Base-by-base conservation (phyloP, 2,797 vertebrate genomes). In the Bryconaethiops microstoma region DNA sequence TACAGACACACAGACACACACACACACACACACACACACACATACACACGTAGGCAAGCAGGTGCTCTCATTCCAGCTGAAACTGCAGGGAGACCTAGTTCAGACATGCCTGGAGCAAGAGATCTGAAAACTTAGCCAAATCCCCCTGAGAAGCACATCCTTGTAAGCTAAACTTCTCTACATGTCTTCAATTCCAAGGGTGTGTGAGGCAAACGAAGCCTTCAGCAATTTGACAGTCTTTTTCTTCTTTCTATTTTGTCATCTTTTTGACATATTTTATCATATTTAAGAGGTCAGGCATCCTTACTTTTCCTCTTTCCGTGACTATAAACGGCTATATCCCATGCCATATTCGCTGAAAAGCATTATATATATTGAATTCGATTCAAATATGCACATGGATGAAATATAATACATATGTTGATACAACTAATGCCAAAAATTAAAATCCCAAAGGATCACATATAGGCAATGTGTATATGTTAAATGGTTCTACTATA, bases 51-150 rank as follows among this genome's bases (percentile, higher is more conserved):
- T 29, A 42, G 8, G 54, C 19, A 42, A 2, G 60, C 29, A 63
- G 60, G 25, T 6, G 35, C 5, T 16, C 39, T 42, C 55, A 5
- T 12, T 23, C 21, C 54, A 7, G 25, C 21, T 45, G 35, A 74
- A 74, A 74, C 39, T 25, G 25, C 16, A 60, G 19, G 25, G 35
- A 74, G 55, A 74, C 72, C 72, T 60, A 13, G 54, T 74, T 74
- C 39, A 76, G 73, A 52, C 79, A 76, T 70, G 65, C 74, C 79
- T 81, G 65, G 35, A 62, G 64, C 73, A 62, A 76, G 76, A 52
- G 19, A 62, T 39, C 59, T 21, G 64, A 76, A 70, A 25, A 21
- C 55, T 19, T 70, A 23, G 12, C 39, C 42, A 45, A 16, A 35
- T 39, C 39, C 72, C 52, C 50, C 39, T 45, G 72, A 74, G 55